phyloP scores from a whole-genome alignment of 2,888 invertebrate genomes.

The Biston stratarius region DNA sequence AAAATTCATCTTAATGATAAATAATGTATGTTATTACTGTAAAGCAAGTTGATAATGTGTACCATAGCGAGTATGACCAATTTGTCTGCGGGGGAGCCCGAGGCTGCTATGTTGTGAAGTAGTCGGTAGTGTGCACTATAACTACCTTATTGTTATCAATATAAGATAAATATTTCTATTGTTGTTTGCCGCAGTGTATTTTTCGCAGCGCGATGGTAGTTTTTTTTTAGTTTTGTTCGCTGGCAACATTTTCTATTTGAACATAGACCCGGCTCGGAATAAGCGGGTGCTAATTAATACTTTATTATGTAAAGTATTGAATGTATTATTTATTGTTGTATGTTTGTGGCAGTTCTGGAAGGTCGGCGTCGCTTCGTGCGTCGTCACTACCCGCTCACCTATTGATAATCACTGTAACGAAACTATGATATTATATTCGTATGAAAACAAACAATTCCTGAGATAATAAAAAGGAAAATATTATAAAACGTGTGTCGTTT shows the following conservation, averaged over 20 bases:
- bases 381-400: conserved; percentile 79
- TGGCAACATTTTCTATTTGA: conserved; percentile 24
- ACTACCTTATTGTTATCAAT: conserved; percentile 58
- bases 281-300: conserved; percentile 26
- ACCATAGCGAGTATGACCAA: conserved; percentile 74
- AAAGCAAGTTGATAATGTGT: conserved; percentile 21
- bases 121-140: conserved; percentile 60
- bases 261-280: conserved; percentile 17
- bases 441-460: conserved; percentile 82
- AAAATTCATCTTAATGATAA: conserved; percentile 33
- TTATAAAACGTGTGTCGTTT: conserved; percentile 65
- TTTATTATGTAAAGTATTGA: conserved; percentile 24
- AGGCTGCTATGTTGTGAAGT: conserved; percentile 58
- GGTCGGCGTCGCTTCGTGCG: conserved; percentile 64
- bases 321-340: conserved; percentile 22
- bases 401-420: conserved; percentile 79
- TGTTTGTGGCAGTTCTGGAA: conserved; percentile 11
- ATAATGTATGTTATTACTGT: conserved; percentile 61
- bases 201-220: conserved; percentile 47
- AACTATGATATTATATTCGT: conserved; percentile 82
- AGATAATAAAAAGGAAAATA: conserved; percentile 78
- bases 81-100: conserved; percentile 56
- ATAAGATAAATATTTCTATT: conserved; percentile 56
- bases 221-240: conserved; percentile 23
- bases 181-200: conserved; percentile 55